Percentiles rank a stretch among this genome's conserved stretches.
Evolutionary conservation across 2,888 invertebrate genomes (phyloP).

Genomic region (Tetrapedia diversipes): DNA sequence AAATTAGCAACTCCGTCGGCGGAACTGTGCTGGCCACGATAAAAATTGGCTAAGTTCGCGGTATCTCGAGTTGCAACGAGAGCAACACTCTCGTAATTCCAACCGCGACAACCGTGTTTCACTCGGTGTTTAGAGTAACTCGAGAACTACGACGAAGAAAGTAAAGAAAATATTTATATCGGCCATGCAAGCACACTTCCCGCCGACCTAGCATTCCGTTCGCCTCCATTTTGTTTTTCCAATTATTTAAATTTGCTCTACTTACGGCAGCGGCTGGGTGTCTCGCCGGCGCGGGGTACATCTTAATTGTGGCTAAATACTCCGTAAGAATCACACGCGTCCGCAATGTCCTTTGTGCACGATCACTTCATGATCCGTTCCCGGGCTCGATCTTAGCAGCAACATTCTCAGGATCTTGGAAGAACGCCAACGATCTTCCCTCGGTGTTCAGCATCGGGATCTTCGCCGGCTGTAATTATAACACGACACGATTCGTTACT

Average conservation of each 20-base stretch:
- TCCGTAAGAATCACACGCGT: constrained; percentile 65
- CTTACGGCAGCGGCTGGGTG: constrained; percentile 91
- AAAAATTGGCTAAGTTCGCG: constrained; percentile 39
- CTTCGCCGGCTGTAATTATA: constrained; percentile 52
- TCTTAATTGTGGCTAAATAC: constrained; percentile 80
- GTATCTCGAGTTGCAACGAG: constrained; percentile 15
- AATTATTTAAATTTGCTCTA: constrained; percentile 66
- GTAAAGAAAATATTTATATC: not conserved
- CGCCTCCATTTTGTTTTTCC: not conserved
- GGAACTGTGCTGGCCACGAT: constrained; percentile 20
- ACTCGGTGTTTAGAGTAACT: constrained; percentile 13
- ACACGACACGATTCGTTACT: constrained; percentile 56
- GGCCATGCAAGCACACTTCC: too few relatives aligned
- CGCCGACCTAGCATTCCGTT: too few relatives aligned
- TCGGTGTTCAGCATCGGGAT: constrained; percentile 36
- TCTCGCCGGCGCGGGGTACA: constrained; percentile 91
- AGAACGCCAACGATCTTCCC: constrained; percentile 51
- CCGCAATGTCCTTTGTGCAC: constrained; percentile 63
- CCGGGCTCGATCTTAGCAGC: constrained; percentile 43
- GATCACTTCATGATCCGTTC: constrained; percentile 74
- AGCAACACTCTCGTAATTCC: constrained; percentile 21
- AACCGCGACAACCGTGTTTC: constrained; percentile 7
- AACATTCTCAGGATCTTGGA: constrained; percentile 62
- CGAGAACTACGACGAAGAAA: not conserved
- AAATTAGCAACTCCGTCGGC: constrained; percentile 27